phyloP scores from a whole-genome alignment of 2,113 vertebrate species.

The Apaloderma vittatum region DNA sequence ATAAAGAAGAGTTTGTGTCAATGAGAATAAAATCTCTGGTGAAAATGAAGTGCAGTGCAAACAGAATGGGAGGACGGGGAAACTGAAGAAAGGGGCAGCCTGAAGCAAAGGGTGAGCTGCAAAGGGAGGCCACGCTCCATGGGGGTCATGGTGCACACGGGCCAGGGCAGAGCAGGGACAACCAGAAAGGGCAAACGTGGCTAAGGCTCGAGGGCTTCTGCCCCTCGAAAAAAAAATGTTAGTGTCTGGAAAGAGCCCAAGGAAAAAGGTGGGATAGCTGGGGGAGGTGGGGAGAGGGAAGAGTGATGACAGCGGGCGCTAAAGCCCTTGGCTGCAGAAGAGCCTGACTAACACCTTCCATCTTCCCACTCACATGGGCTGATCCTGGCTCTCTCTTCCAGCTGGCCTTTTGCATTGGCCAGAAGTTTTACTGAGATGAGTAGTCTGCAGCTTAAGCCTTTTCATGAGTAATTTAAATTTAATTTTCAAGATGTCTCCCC shows the following conservation, averaged over 20 bases:
- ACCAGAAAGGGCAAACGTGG: fast-evolving
- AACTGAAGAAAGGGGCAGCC: not conserved
- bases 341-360: slow-evolving; percentile 49
- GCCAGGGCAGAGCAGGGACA: not conserved
- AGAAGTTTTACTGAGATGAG: slow-evolving; percentile 1
- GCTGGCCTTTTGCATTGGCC: slow-evolving; percentile 12
- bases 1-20: not conserved
- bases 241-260: not conserved
- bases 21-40: not conserved
- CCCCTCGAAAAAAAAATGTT: not conserved
- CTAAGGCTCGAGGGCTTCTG: not conserved
- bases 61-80: not conserved
- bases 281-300: not conserved
- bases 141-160: fast-evolving
- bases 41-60: not conserved
- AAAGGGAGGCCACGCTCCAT: not conserved
- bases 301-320: not conserved
- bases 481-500: slow-evolving; percentile 1
- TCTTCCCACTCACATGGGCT: slow-evolving; percentile 13
- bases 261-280: not conserved
- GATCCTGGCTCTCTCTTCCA: slow-evolving; percentile 1
- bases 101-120: not conserved
- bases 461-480: slow-evolving; percentile 33
- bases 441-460: not conserved
- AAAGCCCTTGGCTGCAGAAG: slow-evolving; percentile 24